These are phyloP conservation scores for Spheniscus mendiculus DNA, from an alignment of 2,113 vertebrate species.

Conservation along the genomic window DNA sequence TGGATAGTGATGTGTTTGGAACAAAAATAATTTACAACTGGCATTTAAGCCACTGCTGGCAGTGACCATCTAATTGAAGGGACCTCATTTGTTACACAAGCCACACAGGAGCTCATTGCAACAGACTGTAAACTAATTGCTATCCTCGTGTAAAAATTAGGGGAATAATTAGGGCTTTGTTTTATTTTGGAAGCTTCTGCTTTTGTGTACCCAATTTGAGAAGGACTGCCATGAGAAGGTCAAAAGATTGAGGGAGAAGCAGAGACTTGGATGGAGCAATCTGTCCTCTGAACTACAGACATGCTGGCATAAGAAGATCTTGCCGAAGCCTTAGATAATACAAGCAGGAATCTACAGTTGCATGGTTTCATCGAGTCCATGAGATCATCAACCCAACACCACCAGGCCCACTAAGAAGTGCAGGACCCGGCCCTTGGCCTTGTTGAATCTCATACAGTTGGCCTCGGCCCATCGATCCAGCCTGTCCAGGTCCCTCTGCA, in stretches of 20 bases:
- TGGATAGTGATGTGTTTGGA: background rate
- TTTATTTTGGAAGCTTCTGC: background rate
- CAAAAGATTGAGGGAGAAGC: background rate
- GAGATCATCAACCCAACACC: too few species aligned
- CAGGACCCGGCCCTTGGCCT: too few species aligned
- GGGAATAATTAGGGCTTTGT: background rate
- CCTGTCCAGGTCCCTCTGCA: too few species aligned
- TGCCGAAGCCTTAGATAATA: background rate
- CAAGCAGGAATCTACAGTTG: background rate
- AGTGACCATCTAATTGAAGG: background rate
- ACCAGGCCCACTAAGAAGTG: too few species aligned
- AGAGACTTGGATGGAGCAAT: background rate
- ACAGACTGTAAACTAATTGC: slow-evolving; percentile 12
- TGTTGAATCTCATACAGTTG: too few species aligned
- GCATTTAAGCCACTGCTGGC: background rate
- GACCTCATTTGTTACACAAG: background rate
- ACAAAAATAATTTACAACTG: background rate
- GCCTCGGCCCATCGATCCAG: too few species aligned
- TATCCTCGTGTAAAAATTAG: background rate
- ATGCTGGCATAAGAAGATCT: background rate
- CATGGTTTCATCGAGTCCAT: too few species aligned
- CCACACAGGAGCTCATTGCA: background rate
- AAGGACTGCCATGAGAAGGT: background rate
- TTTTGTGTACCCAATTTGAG: background rate
- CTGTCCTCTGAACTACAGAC: background rate